Evolutionary conservation across 2,113 vertebrate genomes (phyloP).

Genomic region (Cheilinus undulatus): DNA sequence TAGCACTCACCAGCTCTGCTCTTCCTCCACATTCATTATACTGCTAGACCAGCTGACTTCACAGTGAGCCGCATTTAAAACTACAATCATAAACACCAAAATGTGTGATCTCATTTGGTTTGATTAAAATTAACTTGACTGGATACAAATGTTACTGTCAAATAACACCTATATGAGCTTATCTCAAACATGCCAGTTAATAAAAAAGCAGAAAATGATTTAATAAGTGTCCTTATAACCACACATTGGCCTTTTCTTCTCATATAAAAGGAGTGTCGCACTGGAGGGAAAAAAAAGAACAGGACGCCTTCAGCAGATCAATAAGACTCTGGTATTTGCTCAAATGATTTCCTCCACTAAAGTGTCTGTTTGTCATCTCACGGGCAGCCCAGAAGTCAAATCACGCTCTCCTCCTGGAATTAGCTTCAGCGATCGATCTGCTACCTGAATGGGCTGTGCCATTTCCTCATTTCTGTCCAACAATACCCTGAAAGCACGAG

Average conservation of each 20-base stretch:
- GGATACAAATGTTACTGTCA: too few relatives aligned
- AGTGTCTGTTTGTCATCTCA: slow-evolving; percentile 59
- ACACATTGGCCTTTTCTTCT: not conserved
- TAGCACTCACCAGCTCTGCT: too few relatives aligned
- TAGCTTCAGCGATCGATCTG: slow-evolving; percentile 47
- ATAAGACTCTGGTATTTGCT: slow-evolving; percentile 33
- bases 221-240: not conserved
- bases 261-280: not conserved
- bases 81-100: too few relatives aligned
- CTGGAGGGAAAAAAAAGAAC: not conserved
- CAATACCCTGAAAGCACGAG: slow-evolving; percentile 33
- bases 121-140: too few relatives aligned
- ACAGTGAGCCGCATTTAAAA: too few relatives aligned
- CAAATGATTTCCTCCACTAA: slow-evolving; percentile 46
- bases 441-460: slow-evolving; percentile 43
- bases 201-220: not conserved
- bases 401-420: slow-evolving; percentile 33
- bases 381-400: slow-evolving; percentile 33
- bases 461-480: slow-evolving; percentile 54
- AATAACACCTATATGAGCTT: too few relatives aligned
- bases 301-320: slow-evolving; percentile 38
- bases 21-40: too few relatives aligned
- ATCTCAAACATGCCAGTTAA: not conserved
- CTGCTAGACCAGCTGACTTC: too few relatives aligned
- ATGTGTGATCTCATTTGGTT: too few relatives aligned